Conservation (phyloP, 1,140 invertebrate species). For the Pseudomyrmex gracilis region DNA sequence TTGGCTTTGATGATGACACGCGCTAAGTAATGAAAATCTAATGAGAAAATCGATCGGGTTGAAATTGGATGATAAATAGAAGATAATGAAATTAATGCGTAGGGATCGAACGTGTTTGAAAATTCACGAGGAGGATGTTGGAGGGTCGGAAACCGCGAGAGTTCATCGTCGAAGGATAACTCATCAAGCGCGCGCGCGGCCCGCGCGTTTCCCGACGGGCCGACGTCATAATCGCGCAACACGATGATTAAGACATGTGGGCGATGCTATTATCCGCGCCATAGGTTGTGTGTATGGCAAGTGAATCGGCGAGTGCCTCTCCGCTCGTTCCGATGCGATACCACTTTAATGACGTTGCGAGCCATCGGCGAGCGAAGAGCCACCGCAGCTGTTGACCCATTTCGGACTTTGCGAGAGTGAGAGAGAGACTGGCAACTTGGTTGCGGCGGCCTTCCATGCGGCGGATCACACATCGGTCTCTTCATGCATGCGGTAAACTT, state of each 20-base stretch:
- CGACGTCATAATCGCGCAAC: slow-evolving; percentile 28
- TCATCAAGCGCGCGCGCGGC: background rate
- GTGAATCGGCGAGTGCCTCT: background rate
- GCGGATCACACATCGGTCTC: background rate
- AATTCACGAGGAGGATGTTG: slow-evolving; percentile 7
- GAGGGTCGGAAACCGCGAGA: background rate
- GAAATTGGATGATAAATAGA: background rate
- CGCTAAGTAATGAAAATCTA: background rate
- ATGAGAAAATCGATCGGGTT: background rate
- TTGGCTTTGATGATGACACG: background rate
- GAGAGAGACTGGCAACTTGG: slow-evolving; percentile 4
- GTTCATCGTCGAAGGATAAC: slow-evolving; percentile 29
- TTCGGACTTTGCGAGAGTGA: slow-evolving; percentile 20
- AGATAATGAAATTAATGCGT: background rate
- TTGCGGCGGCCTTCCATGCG: background rate
- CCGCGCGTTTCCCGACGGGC: background rate
- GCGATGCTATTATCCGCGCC: slow-evolving; percentile 8
- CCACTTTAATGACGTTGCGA: slow-evolving; percentile 48
- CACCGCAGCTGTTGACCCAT: slow-evolving; percentile 30
- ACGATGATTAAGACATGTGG: slow-evolving; percentile 45
- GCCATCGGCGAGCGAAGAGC: background rate
- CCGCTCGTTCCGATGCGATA: slow-evolving; percentile 21
- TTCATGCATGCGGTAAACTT: slow-evolving; percentile 25
- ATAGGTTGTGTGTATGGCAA: background rate
- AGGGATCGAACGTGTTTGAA: background rate